Base-by-base conservation (phyloP, 2,113 vertebrate genomes). In the Amia ocellicauda region DNA sequence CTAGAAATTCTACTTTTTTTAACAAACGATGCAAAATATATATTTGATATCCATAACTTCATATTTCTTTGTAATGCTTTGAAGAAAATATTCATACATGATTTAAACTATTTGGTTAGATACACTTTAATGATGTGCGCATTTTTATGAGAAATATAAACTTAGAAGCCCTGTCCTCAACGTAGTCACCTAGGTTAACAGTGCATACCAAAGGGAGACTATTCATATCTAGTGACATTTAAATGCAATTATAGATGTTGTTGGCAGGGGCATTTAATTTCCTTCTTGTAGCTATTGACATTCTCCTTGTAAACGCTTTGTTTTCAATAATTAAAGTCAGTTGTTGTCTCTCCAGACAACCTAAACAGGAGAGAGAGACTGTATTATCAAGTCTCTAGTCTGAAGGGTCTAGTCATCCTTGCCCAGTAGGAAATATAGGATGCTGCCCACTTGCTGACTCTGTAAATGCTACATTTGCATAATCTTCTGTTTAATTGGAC, bases 391-490 rank as follows among this genome's bases (percentile, higher is more conserved):
- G 59, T 77, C 70, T 69, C 71, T 47, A 17, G 43, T 70, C 69
- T 74, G 74, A 72, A 55, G 50, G 56, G 73, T 74, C 67, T 23
- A 55, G 71, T 75, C 68, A 70, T 81, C 74, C 60, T 67, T 49
- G 73, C 49, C 47, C 64, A 22, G 57, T 66, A 59, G 64, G 64
- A 66, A 20, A 68, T 62, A 66, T 68, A 54, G 67, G 73, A 64
- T 31, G 60, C 81, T 83, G 80, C 87, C 86, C 80, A 87, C 85
- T 84, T 76, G 69, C 82, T 86, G 83, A 86, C 86, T 84, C 83
- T 87, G 84, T 86, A 89, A 90, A 89, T 84, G 88, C 86, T 82
- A 84, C 83, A 87, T 90, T 88, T 88, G 81, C 85, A 90, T 88
- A 88, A 88, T 86, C 82, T 83, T 85, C 84, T 75, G 67, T 85